Evolutionary conservation across 2,888 invertebrate species (phyloP), one percentile per base, ranked within the genome.

Genomic region (Tachystola acroxantha): DNA sequence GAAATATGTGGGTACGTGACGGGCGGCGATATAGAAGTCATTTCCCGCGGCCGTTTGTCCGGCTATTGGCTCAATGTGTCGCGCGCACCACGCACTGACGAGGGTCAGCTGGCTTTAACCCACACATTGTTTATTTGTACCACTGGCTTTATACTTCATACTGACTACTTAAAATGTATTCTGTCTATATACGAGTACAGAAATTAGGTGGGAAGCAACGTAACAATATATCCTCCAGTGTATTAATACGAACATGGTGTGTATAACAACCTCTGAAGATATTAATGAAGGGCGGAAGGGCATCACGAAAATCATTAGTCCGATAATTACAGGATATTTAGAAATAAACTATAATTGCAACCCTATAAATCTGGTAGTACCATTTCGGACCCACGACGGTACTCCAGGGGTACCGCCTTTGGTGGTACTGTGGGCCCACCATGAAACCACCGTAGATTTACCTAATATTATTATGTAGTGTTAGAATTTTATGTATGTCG

Each of bases 51-150:
- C 35, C 45, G 38, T 57, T 57, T 56, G 51, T 54, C 47, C 53
- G 37, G 42, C 42, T 54, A 50, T 53, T 47, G 52, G 46, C 39
- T 49, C 47, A 50, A 49, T 55, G 40, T 46, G 53, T 53, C 53
- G 40, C 42, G 37, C 40, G 39, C 36, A 33, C 29, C 36, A 10
- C 13, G 7, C 32, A 7, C 28, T 37, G 37, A 41, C 29, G 20
- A 42, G 35, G 41, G 34, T 40, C 35, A 10, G 22, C 7, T 16
- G 13, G 29, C 1, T 27, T 28, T 19, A 20, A 39, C n/a, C n/a
- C 39, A 29, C 10, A 13, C 10, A 31, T 34, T 27, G 20, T 27
- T 32, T 34, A 38, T 34, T 33, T 29, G 30, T 28, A 10, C 28
- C 19, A 34, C 28, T 28, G 14, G 14, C 16, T 10, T 26, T 10